Base-by-base conservation (phyloP, 2,797 vertebrate species). In the Merluccius polli region DNA sequence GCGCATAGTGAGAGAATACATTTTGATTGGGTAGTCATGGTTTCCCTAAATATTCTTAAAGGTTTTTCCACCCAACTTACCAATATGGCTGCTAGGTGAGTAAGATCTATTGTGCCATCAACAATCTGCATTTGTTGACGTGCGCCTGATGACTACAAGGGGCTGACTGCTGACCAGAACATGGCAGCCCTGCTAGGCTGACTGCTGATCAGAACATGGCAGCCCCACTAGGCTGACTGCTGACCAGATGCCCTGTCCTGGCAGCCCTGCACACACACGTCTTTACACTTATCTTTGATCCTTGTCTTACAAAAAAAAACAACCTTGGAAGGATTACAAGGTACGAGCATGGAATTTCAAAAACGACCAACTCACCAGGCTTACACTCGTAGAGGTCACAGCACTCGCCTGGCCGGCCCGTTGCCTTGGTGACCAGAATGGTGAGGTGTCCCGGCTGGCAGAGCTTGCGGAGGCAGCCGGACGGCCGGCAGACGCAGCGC, bases 361-460 rank as follows among this genome's bases (percentile, higher is more conserved):
- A 69, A 31, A 15, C 18, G 29, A 30, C 31, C 67, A 32, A 31
- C 84, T 75, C 83, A 97, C 96, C 95, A 93, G 95, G 95, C 89
- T 97, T 97, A 92, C 95, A 97, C 89, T 97, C 95, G 84, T 95
- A 96, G 78, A 96, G 94, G 89, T 97, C 95, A 83, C 96, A 97
- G 86, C 96, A 97, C 86, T 97, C 94, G 35, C 95, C 96, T 1
- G 96, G 96, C 78, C 96, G 95, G 86, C 95, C 95, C 30, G 95
- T 96, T 81, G 95, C 95, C 86, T 96, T 97, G 63, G 95, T 95
- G 83, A 96, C 94, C 74, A 96, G 86, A 80, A 96, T 96, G 87
- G 95, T 96, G 90, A 96, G 93, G 86, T 95, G 95, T 75, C 95
- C 95, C 2, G 95, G 95, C 3, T 95, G 96, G 92, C 96, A 97